Evolutionary conservation across 2,113 vertebrate species (phyloP).

Genomic region (Glareola pratincola): DNA sequence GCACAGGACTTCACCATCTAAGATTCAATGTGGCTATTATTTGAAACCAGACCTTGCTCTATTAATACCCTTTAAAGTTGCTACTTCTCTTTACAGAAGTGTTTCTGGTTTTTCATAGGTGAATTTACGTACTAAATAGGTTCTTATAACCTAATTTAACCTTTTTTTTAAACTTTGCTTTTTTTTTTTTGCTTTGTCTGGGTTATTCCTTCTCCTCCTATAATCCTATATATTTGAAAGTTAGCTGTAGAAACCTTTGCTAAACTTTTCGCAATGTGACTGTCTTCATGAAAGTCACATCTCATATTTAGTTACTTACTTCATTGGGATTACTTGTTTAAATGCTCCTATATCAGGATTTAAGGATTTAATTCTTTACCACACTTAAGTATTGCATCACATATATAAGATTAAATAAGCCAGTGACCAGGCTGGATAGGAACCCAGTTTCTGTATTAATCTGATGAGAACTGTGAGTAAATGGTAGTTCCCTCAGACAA

Average conservation of each 20-base stretch:
- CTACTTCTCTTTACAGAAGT: not conserved
- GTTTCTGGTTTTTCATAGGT: not conserved
- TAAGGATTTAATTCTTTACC: conserved; percentile 18
- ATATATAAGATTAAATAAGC: not conserved
- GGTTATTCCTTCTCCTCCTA: not conserved
- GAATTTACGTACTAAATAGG: not conserved
- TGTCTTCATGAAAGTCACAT: not conserved
- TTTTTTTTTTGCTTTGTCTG: not conserved
- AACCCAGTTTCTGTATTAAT: not conserved
- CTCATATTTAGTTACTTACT: conserved; percentile 6
- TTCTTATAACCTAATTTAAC: not conserved
- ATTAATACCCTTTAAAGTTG: not conserved
- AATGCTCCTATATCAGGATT: not conserved
- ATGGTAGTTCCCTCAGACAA: not conserved
- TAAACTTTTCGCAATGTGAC: not conserved
- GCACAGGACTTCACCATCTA: not conserved
- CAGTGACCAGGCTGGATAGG: not conserved
- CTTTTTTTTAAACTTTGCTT: not conserved
- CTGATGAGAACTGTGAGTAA: not conserved
- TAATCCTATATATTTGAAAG: not conserved
- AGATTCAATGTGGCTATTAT: not conserved
- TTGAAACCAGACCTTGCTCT: not conserved
- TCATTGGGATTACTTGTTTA: conserved; percentile 10
- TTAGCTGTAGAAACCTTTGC: not conserved
- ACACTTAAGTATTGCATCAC: conserved; percentile 8